Base-by-base conservation (phyloP, 2,888 invertebrate genomes). In the Microplitis manilae region DNA sequence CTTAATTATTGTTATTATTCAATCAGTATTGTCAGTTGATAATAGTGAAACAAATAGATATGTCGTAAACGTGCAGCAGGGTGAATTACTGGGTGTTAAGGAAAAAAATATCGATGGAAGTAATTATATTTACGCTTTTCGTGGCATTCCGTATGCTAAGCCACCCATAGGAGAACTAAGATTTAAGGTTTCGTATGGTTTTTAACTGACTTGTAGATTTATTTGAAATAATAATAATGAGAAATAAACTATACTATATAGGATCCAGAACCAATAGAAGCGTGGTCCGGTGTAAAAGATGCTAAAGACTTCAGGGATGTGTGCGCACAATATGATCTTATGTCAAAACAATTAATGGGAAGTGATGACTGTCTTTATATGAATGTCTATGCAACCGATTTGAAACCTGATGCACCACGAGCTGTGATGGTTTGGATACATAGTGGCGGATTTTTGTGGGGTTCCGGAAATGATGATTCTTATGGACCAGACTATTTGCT, bases 211-310 rank as follows among this genome's bases (percentile, higher is more conserved):
- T 41, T 41, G 8, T 41, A 41, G 6, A 2, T 7, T 41, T 9
- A 41, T 41, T 41, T 41, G 5, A 41, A 30, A 30, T 30, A 30
- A 30, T 30, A 30, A 30, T 30, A 30, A 30, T 30, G 4, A 30
- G 1, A 30, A 30, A 30, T 4, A 30, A 17, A 17, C 17, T 17
- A 17, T 17, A 17, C 17, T 30, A 30, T 30, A 2, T 30, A 89
- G 89, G 88, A 88, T 79, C 86, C 88, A 0, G 59, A 77, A 20
- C 84, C 86, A 0, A 39, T 78, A 0, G 83, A 85, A 59, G 41
- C 84, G 79, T 89, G 89, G 89, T 70, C 71, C 0, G 84, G 83
- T 0, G 71, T 84, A 2, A 80, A 82, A 17, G 82, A 88, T 5
- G 86, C 87, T 0, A 73, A 79, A 0, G 73, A 84, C 6, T 84